A percentile compares a stretch with the other conserved stretches of the same genome.
These are phyloP conservation scores for Platycheirus albimanus DNA, from an alignment of 2,888 invertebrate genomes.

Conservation along the genomic window DNA sequence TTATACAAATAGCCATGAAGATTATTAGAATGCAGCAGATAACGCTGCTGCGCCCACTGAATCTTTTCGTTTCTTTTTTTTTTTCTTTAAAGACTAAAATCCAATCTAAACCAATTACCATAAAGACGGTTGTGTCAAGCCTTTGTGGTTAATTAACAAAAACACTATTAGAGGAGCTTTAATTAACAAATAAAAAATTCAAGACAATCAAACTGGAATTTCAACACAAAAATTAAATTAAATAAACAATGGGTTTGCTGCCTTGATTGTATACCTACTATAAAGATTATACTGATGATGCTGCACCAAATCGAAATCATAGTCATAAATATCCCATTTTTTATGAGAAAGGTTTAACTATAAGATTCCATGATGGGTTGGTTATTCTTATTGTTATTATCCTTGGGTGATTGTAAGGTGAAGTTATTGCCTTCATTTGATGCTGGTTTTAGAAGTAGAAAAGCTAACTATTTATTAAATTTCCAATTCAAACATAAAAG, in stretches of 20 bases:
- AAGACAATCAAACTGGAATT: conserved; percentile 27
- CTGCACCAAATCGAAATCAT: conserved; percentile 10
- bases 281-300: conserved; percentile 19
- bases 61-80: no score
- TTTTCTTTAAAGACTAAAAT: conserved; percentile 5
- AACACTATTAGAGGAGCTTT: conserved; percentile 31
- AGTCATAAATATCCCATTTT: not conserved
- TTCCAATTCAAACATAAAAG: conserved; percentile 15
- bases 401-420: not conserved
- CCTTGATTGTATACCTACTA: conserved; percentile 9
- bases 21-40: conserved; percentile 25
- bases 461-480: conserved; percentile 15
- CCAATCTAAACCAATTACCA: conserved; percentile 53
- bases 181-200: conserved; percentile 46
- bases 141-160: conserved; percentile 47
- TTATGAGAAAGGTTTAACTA: no score
- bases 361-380: not conserved
- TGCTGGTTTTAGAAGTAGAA: not conserved
- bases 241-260: conserved; percentile 27
- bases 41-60: conserved; percentile 51
- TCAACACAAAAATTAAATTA: conserved; percentile 28
- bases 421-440: conserved; percentile 6
- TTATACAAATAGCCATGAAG: conserved; percentile 52
- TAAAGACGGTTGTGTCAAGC: conserved; percentile 36
- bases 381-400: no score